Evolutionary conservation across 2,113 vertebrate genomes (phyloP), one percentile per base, ranked within the genome.

Genomic region (Nestor notabilis): DNA sequence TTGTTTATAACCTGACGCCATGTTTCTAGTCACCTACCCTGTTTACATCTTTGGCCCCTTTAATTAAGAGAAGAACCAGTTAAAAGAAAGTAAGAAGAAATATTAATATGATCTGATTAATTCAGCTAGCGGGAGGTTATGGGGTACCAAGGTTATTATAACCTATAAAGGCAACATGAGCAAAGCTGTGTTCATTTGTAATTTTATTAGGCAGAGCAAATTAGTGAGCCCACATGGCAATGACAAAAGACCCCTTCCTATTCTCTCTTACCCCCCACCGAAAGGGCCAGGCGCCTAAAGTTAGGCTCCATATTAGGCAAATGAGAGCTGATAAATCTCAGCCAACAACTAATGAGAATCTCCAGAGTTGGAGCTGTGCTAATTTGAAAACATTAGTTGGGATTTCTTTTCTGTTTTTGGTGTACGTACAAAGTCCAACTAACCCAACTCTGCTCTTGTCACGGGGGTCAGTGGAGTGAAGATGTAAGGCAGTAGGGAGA

Each of bases 291-390:
- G 98, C 97, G 98, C 98, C 97, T 96, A 98, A 98, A 99, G 98
- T 98, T 98, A 98, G 98, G 98, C 98, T 98, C 98, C 97, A 98
- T 98, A 99, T 99, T 99, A 99, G 98, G 98, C 98, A 99, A 99
- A 99, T 99, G 98, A 99, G 98, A 97, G 96, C 98, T 98, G 98
- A 99, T 99, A 98, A 98, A 99, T 99, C 98, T 99, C 98, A 98
- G 97, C 97, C 97, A 97, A 98, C 98, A 97, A 98, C 98, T 99
- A 99, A 99, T 98, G 98, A 99, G 98, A 98, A 69, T 97, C 98
- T 98, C 94, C 90, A 95, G 98, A 98, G 97, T 97, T 96, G 94
- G 98, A 90, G 97, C 97, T 96, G 95, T 97, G 98, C 98, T 99
- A 99, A 99, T 99, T 99, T 98, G 99, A 98, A 98, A 98, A 99